Base-by-base conservation (phyloP, 1,140 invertebrate species). In the Meloidogyne hapla region DNA sequence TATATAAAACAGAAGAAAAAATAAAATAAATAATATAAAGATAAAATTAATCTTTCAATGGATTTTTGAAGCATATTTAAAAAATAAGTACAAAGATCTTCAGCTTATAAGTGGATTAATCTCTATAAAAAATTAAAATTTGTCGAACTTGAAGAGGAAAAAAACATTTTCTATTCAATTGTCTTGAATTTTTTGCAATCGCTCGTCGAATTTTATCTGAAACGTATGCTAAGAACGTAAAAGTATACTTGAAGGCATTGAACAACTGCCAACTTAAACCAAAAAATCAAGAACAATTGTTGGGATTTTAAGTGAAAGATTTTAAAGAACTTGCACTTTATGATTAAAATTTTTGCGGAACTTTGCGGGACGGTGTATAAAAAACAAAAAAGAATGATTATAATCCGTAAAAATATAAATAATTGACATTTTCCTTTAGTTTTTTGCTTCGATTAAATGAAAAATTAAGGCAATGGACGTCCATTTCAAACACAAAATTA, bases 341-440 rank as follows among this genome's bases (percentile, higher is more conserved):
- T n/a, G 3, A 56, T n/a, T 56, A 56, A 56, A 56, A n/a, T 13
- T 69, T 69, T 64, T 69, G n/a, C n/a, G n/a, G n/a, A n/a, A 33
- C 21, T 61, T 69, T 26, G 12, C 38, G 10, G 28, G 18, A 65
- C 25, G 12, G 21, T 3, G 42, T 15, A 45, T 15, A 15, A 66
- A 66, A 23, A 66, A 66, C 21, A 66, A 66, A 66, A 33, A 33
- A 33, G 10, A 65, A 65, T 6, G 2, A 66, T 66, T 0, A 18
- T 66, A 33, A 33, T 66, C 38, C 15, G n/a, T 18, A 66, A n/a
- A 66, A 40, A 66, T n/a, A 66, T 12, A 33, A 33, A 33, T 33
- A 33, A 33, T 33, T 33, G 33, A 33, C 33, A 33, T 66, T 6
- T 26, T 66, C 38, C 38, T 25, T 66, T 66, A 33, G 33, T 33